A percentile compares a stretch with the other conserved stretches of the same genome.
Conservation (phyloP, 2,797 vertebrate species). For the Peromyscus aztecus region DNA sequence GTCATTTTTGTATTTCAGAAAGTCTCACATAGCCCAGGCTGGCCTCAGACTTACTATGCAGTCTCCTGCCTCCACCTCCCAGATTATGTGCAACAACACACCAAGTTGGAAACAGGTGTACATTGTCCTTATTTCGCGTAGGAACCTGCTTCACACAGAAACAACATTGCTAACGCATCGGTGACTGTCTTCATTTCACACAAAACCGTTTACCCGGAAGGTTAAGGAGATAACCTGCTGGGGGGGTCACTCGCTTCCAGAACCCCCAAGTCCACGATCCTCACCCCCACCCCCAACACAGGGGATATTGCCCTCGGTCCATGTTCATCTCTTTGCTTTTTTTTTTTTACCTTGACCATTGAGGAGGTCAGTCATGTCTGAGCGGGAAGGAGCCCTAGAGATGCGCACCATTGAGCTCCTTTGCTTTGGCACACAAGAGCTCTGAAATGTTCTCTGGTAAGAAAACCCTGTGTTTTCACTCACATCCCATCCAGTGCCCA, state of each 20-base stretch:
- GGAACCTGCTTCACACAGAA: not conserved
- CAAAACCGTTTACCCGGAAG: not conserved
- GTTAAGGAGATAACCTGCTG: not conserved
- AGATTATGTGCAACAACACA: not conserved
- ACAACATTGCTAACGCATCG: not conserved
- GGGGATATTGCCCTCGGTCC: not conserved
- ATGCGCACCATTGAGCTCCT: not conserved
- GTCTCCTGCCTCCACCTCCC: not conserved
- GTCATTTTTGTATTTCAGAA: not conserved
- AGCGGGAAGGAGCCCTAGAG: not conserved
- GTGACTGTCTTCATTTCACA: not conserved
- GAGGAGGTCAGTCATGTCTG: not conserved
- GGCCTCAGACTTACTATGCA: not conserved
- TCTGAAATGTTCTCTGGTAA: constrained; percentile 5
- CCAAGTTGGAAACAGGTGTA: constrained; percentile 1
- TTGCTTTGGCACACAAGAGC: constrained; percentile 6
- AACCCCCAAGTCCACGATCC: not conserved
- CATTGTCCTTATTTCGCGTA: not conserved
- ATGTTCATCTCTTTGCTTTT: not conserved
- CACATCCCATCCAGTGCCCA: not conserved
- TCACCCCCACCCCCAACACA: not conserved
- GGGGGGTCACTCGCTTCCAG: not conserved
- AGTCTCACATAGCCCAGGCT: not conserved
- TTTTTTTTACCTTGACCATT: not conserved
- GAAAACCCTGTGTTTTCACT: constrained; percentile 44